phyloP scores from a whole-genome alignment of 2,797 vertebrate genomes.

The Cyprinodon diabolis region DNA sequence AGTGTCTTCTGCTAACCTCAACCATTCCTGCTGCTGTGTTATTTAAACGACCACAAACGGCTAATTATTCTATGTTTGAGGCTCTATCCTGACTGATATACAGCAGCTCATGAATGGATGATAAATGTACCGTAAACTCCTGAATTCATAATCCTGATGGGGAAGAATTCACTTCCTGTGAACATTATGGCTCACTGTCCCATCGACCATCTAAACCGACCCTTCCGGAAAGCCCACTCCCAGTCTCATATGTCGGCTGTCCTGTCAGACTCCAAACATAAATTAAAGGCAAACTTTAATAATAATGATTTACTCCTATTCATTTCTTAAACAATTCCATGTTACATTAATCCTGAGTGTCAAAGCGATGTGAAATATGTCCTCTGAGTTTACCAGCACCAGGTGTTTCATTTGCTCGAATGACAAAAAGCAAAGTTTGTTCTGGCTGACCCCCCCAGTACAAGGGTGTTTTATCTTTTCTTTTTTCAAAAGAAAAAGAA shows the following conservation, averaged over 20 bases:
- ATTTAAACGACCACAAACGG: not conserved
- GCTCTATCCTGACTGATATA: not conserved
- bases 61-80: not conserved
- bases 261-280: conserved; percentile 62
- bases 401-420: conserved; percentile 82
- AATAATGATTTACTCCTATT: conserved; percentile 77
- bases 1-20: not conserved
- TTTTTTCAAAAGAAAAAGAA: conserved; percentile 28
- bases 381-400: conserved; percentile 72
- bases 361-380: conserved; percentile 72
- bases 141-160: not conserved
- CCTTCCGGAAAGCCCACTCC: conserved; percentile 35
- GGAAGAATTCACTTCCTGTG: conserved; percentile 58
- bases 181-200: conserved; percentile 60
- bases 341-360: conserved; percentile 75
- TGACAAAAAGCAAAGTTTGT: conserved; percentile 77
- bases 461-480: conserved; percentile 64
- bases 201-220: conserved; percentile 46
- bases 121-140: conserved; percentile 2
- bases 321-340: conserved; percentile 78
- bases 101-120: not conserved
- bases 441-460: conserved; percentile 71
- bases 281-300: conserved; percentile 75
- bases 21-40: not conserved
- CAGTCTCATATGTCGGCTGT: conserved; percentile 54